Evolutionary conservation across 37 sponge, comb jelly and placozoan genomes (phyloP), one percentile per base, ranked within the genome.

Genomic region (Geodia barretti): DNA sequence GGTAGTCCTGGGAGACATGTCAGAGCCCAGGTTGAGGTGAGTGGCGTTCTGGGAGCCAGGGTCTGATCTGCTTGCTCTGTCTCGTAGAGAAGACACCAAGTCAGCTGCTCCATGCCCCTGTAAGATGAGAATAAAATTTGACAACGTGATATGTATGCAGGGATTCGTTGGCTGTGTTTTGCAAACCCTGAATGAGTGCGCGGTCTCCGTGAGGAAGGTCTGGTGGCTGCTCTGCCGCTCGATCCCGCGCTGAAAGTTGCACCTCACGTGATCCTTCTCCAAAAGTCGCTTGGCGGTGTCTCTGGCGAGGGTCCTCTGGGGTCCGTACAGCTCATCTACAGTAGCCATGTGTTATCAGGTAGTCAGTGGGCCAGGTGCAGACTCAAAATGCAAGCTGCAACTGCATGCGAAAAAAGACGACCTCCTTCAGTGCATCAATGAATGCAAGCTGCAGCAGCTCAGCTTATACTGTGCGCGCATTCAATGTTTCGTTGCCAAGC

Each of bases 11-110:
- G 74, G 73, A 1, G 21, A 8, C 9, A 11, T 64, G 26, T 75
- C 77, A 24, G 64, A 77, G 11, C 83, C 88, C 40, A 88, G 60
- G 0, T 64, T 39, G 39, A 88, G 72, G 72, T 70, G 72, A 21
- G 88, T 77, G 11, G 26, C 54, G 41, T 63, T 38, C 78, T 88
- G 77, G 1, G 40, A 8, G 43, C 60, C 37, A 8, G 77, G 25
- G 2, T 77, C 40, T n/a, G n/a, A n/a, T 64, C 77, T 63, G 1
- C 39, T 31, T 0, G 77, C 7, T 7, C 54, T 7, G 14, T 47
- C 54, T 17, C 54, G 54, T n/a, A n/a, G n/a, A n/a, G n/a, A n/a
- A n/a, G n/a, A n/a, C 54, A 47, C 7, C 54, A 47, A 14, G 11
- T 47, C 24, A 7, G 24, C 30, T 64, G 65, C 65, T 23, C 7